Conservation (phyloP, 2,113 vertebrate genomes). For the human region DNA sequence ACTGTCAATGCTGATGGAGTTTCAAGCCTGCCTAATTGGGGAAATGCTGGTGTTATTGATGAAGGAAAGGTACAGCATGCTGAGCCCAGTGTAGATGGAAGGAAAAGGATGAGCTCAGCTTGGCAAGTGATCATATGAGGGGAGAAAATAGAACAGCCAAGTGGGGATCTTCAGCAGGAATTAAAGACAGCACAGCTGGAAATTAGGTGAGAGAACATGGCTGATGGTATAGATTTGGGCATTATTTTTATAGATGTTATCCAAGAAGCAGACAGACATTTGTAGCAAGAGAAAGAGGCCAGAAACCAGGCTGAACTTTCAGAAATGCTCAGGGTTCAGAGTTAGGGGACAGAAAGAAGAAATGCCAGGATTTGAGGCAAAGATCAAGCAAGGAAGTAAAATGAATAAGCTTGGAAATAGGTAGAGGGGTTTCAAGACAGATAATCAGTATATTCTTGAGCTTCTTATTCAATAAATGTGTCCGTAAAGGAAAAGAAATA, state of each 20-base stretch:
- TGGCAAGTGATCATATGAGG: not conserved
- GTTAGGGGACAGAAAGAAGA: not conserved
- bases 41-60: conserved; percentile 19
- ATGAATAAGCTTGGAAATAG: not conserved
- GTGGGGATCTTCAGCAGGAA: not conserved
- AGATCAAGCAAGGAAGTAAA: not conserved
- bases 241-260: not conserved
- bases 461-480: conserved; percentile 11
- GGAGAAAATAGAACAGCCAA: conserved; percentile 5
- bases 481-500: not conserved
- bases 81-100: not conserved
- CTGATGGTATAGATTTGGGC: not conserved
- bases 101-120: not conserved
- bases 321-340: not conserved
- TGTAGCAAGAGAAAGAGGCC: not conserved
- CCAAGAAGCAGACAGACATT: not conserved
- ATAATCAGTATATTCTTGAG: not conserved
- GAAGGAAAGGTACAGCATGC: not conserved
- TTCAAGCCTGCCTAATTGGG: not conserved
- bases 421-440: not conserved
- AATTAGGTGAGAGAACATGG: not conserved
- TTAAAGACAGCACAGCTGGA: conserved; percentile 25
- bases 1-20: not conserved
- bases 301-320: not conserved
- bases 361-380: not conserved